phyloP scores from a whole-genome alignment of 2,888 invertebrate species.

The Epinotia demarniana region DNA sequence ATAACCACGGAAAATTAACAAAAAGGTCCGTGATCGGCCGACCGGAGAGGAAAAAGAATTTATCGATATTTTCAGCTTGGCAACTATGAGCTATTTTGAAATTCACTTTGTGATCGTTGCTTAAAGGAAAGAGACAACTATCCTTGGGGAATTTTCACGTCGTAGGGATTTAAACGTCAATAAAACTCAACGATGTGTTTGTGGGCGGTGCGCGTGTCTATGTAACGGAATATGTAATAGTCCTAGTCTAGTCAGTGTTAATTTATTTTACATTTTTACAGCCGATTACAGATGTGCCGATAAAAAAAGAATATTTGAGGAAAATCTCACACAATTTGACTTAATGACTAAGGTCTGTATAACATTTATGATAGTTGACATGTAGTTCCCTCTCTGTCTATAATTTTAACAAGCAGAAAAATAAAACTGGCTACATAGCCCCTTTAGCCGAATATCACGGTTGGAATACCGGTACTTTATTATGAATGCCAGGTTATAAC shows the following conservation, averaged over 20 bases:
- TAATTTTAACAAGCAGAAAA: too few species aligned
- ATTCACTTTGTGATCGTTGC: slow-evolving; percentile 31
- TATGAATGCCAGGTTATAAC: too few species aligned
- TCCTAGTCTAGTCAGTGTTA: not conserved
- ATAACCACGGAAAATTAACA: not conserved
- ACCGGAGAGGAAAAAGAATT: slow-evolving; percentile 3
- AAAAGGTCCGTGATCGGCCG: not conserved
- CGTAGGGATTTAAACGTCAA: slow-evolving; percentile 3
- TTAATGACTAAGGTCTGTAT: too few species aligned
- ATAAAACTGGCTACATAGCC: too few species aligned
- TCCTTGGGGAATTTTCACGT: not conserved
- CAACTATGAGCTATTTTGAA: slow-evolving; percentile 11
- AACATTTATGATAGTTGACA: too few species aligned
- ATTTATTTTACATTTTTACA: slow-evolving; percentile 11
- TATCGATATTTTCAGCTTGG: slow-evolving; percentile 15
- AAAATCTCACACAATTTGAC: not conserved
- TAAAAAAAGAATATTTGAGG: not conserved
- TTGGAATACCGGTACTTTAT: too few species aligned
- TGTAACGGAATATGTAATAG: not conserved
- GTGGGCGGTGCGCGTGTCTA: not conserved
- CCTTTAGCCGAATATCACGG: too few species aligned
- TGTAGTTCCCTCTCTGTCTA: too few species aligned
- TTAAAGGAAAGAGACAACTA: not conserved
- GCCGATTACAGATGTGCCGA: too few species aligned
- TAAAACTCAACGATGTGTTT: not conserved